These are phyloP conservation scores for Cheilosia pagana DNA, from an alignment of 2,888 invertebrate species.

Conservation along the genomic window DNA sequence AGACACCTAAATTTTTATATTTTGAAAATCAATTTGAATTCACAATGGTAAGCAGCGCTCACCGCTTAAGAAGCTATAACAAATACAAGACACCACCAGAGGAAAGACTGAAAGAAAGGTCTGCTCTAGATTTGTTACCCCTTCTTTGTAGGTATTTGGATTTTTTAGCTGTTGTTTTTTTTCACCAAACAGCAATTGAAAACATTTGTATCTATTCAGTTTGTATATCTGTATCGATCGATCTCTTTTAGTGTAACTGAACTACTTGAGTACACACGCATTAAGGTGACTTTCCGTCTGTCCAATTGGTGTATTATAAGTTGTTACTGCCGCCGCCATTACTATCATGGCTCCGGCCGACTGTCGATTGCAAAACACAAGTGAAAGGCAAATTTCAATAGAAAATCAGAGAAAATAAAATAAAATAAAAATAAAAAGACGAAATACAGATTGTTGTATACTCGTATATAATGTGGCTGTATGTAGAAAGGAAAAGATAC, in stretches of 20 bases:
- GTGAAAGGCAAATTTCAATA: constrained; percentile 71
- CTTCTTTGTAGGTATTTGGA: constrained; percentile 5
- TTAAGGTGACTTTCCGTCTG: constrained; percentile 61
- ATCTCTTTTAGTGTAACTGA: constrained; percentile 48
- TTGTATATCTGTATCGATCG: constrained; percentile 34
- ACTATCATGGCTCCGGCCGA: constrained; percentile 11
- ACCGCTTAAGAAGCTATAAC: constrained; percentile 49
- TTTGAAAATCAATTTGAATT: constrained; percentile 42
- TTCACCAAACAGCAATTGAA: constrained; percentile 27
- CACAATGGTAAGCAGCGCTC: constrained; percentile 35
- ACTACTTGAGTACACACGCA: constrained; percentile 56
- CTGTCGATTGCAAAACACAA: constrained; percentile 70
- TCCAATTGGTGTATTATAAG: constrained; percentile 49
- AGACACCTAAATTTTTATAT: constrained; percentile 17
- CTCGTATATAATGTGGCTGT: too few relatives aligned
- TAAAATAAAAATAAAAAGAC: constrained; percentile 1
- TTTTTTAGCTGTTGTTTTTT: constrained; percentile 16
- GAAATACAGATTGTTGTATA: not conserved
- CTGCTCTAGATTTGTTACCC: constrained; percentile 42
- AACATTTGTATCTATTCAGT: constrained; percentile 54
- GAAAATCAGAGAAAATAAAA: constrained; percentile 37
- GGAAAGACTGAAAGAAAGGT: constrained; percentile 45
- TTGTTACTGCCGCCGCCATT: constrained; percentile 33
- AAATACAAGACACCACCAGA: constrained; percentile 20
- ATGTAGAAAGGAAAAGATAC: constrained; percentile 7